phyloP scores from a whole-genome alignment of 2,797 vertebrate species.

The Myotis planiceps region DNA sequence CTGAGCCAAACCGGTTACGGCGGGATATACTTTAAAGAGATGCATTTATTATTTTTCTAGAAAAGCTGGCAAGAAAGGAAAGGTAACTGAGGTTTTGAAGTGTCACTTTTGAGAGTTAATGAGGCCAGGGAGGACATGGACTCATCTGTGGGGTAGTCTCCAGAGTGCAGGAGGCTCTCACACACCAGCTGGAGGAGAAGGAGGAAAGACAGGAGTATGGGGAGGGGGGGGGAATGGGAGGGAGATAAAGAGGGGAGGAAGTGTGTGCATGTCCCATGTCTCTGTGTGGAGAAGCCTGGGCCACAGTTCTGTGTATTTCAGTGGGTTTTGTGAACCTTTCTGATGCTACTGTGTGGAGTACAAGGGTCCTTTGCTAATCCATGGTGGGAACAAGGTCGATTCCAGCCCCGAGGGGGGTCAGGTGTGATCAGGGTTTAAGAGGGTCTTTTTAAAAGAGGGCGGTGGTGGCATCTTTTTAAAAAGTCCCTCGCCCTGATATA shows the following conservation, averaged over 20 bases:
- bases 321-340: neutral
- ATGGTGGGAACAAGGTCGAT: neutral
- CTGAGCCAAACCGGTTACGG: no score
- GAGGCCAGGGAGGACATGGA: neutral
- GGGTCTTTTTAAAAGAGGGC: neutral
- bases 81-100: neutral
- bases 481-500: accelerated
- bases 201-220: no score
- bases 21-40: neutral
- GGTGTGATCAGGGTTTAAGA: neutral
- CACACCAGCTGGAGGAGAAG: neutral
- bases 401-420: neutral
- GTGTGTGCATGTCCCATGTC: neutral
- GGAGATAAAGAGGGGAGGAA: no score
- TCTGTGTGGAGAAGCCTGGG: no score
- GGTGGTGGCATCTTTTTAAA: neutral
- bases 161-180: neutral
- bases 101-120: neutral
- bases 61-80: neutral
- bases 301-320: neutral
- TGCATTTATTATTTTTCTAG: neutral
- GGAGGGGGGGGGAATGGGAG: accelerated
- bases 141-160: neutral
- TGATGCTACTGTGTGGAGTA: no score
- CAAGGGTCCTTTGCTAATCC: neutral